A percentile compares a stretch with the other conserved stretches of the same genome.
Conservation (phyloP, 2,113 vertebrate species). For the Rana temporaria region DNA sequence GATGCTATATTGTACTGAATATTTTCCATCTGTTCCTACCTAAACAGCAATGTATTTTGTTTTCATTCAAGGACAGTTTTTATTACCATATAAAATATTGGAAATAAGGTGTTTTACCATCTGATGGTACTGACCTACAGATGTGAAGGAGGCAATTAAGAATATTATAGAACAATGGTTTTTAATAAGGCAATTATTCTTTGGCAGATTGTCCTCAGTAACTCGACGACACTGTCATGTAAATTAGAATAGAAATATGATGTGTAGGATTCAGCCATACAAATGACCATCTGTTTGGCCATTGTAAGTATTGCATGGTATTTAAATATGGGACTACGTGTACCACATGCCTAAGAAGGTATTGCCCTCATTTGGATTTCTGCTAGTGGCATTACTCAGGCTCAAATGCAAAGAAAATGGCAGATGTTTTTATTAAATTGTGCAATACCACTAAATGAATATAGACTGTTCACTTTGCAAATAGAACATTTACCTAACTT, state of each 20-base stretch:
- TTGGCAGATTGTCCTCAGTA: conserved; percentile 25
- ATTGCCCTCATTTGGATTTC: background rate
- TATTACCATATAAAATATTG: no score
- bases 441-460: no score
- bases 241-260: conserved; percentile 48
- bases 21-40: no score
- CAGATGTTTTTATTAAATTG: no score
- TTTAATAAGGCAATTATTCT: conserved; percentile 39
- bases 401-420: no score
- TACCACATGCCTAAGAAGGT: background rate
- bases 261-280: conserved; percentile 16
- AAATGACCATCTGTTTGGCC: conserved; percentile 34
- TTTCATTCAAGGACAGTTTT: no score
- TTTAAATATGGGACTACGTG: background rate
- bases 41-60: no score
- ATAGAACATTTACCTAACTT: no score
- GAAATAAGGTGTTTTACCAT: background rate
- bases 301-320: conserved; percentile 15
- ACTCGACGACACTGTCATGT: conserved; percentile 4
- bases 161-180: conserved; percentile 23
- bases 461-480: no score
- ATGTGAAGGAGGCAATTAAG: conserved; percentile 8
- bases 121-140: background rate
- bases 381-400: background rate
- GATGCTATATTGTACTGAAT: no score